Conservation (phyloP, 1,140 invertebrate genomes). For the Grapholita molesta region DNA sequence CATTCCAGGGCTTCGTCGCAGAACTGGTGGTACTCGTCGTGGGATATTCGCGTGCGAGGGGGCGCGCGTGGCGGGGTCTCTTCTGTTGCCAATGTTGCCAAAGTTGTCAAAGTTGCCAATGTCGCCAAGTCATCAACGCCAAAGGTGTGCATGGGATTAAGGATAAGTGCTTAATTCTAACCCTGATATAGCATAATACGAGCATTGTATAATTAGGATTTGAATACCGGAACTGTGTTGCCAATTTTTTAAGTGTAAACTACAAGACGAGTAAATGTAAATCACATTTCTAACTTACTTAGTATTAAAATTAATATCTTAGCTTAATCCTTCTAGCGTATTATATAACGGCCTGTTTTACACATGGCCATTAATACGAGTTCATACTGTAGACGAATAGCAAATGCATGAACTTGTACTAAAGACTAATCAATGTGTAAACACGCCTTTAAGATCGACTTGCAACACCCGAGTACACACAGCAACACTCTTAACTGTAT, state of each 20-base stretch:
- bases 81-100: constrained; percentile 27
- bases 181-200: not conserved
- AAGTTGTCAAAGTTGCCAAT: constrained; percentile 30
- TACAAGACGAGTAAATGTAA: not conserved
- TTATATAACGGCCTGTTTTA: no score
- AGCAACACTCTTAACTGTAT: no score
- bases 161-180: constrained; percentile 25
- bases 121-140: constrained; percentile 21
- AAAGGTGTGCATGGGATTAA: constrained; percentile 29
- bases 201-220: not conserved
- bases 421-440: no score
- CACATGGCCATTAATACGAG: no score
- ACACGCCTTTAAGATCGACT: no score
- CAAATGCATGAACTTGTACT: no score
- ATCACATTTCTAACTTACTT: no score
- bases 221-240: not conserved
- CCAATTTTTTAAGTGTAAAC: not conserved
- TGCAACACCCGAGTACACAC: no score
- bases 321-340: no score
- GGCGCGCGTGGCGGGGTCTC: constrained; percentile 65
- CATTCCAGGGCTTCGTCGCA: constrained; percentile 88
- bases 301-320: no score
- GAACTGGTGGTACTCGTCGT: constrained; percentile 87
- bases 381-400: no score
- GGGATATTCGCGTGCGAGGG: constrained; percentile 78